These are phyloP conservation scores for Homarus gammarus DNA, from an alignment of 2,888 invertebrate genomes.

Conservation along the genomic window DNA sequence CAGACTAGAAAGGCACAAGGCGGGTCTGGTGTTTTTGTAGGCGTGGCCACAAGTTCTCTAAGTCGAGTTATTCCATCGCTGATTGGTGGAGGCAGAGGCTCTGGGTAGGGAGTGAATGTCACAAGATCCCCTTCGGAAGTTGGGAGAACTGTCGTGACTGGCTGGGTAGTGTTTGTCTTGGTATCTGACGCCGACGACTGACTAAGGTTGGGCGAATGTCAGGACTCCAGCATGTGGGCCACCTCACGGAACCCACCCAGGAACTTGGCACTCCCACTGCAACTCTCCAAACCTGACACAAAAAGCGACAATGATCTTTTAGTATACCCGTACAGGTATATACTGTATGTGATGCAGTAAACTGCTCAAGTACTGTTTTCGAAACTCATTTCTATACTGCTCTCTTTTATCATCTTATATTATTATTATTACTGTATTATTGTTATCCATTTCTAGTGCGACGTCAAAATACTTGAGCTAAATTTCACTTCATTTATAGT, in stretches of 20 bases:
- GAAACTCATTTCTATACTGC: too few relatives aligned
- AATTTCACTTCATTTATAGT: too few relatives aligned
- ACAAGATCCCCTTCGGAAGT: neutral
- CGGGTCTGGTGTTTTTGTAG: conserved; percentile 7
- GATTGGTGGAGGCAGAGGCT: conserved; percentile 13
- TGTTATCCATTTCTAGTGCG: too few relatives aligned
- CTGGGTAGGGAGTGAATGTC: neutral
- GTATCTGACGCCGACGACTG: neutral
- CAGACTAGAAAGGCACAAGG: conserved; percentile 5
- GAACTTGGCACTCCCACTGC: conserved; percentile 52
- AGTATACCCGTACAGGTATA: neutral
- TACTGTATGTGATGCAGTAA: too few relatives aligned
- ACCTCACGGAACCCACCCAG: conserved; percentile 55
- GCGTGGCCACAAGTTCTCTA: neutral
- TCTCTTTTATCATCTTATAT: too few relatives aligned
- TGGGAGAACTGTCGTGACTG: neutral
- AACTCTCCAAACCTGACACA: conserved; percentile 51
- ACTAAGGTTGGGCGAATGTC: conserved; percentile 27
- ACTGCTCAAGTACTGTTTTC: too few relatives aligned
- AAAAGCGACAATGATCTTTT: neutral
- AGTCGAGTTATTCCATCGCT: neutral
- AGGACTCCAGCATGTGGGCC: conserved; percentile 59
- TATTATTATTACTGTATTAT: neutral
- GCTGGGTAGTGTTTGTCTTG: neutral
- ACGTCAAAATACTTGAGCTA: too few relatives aligned